Base-by-base conservation (phyloP, 1,140 invertebrate species). In the Drosophila orena region DNA sequence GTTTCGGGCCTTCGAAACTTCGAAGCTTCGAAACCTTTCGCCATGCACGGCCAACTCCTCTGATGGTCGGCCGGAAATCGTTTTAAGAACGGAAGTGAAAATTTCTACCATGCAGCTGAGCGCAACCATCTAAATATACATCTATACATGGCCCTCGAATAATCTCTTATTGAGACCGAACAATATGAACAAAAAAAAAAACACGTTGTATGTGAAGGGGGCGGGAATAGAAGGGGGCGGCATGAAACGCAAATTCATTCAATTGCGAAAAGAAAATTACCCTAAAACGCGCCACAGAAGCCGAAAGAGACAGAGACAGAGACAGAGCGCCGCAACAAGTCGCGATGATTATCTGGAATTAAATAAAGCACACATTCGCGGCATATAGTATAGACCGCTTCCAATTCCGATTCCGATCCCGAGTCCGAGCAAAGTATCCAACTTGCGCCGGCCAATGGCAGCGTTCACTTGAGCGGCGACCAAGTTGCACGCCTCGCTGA, bases 261-360 rank as follows among this genome's bases (percentile, higher is more conserved):
- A 88, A 91, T 91, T 91, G 81, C 77, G 71, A 91, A 88, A 91
- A 91, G 88, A 91, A 91, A 91, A 88, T 91, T 91, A 90, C 86
- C 86, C 81, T 74, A 91, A 88, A 88, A 85, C 74, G 43, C 42
- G 55, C 37, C 54, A 77, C 62, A 69, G 65, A 54, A 54, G 49
- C 44, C 68, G 54, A 80, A 52, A 70, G 52, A 44, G 57, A 68
- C 53, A 78, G 44, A 59, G 38, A 47, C 53, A 78, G 44, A 59
- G 38, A 42, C 30, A 69, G 15, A 35, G 47, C 11, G 47, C 8
- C 57, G 84, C 80, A 89, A 90, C 84, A 89, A 89, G 84, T 89
- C 85, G 84, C 81, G 68, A 89, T 89, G 84, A 90, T 89, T 89
- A 89, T 89, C 84, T 89, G 75, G 84, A 89, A 89, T 89, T 89